A percentile compares a stretch with the other conserved stretches of the same genome.
Evolutionary conservation across 2,888 invertebrate genomes (phyloP).

Genomic region (Sminthurinus aureus): DNA sequence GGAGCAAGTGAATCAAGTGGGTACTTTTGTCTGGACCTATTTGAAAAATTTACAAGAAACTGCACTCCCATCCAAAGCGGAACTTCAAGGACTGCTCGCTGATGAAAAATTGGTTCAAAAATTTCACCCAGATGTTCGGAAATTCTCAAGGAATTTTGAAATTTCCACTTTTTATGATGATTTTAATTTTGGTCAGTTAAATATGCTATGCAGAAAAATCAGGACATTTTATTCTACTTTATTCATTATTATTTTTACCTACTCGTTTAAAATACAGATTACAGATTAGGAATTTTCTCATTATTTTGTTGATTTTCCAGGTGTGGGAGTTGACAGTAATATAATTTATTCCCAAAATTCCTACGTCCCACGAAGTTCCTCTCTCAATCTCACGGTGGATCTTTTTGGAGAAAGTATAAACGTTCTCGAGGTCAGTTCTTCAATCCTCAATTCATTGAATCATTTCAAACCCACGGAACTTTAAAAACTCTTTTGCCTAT

Average conservation of each 20-base stretch:
- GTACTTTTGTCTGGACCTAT: conserved; percentile 95
- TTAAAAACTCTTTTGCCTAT: too few relatives aligned
- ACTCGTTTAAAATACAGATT: too few relatives aligned
- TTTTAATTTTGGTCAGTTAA: conserved; percentile 81
- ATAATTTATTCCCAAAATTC: conserved; percentile 86
- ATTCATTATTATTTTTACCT: too few relatives aligned
- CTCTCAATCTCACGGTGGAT: conserved; percentile 82
- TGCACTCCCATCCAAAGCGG: conserved; percentile 82
- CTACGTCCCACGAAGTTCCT: conserved; percentile 80
- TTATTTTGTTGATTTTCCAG: conserved; percentile 61
- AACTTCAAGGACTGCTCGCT: conserved; percentile 83
- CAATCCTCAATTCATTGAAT: background rate
- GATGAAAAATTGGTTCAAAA: conserved; percentile 80
- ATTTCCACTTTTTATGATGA: conserved; percentile 87
- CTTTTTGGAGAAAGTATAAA: conserved; percentile 92
- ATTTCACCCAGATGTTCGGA: conserved; percentile 84
- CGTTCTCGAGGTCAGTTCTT: conserved; percentile 73
- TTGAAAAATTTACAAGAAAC: conserved; percentile 86
- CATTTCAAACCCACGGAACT: too few relatives aligned
- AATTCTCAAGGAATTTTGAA: conserved; percentile 91
- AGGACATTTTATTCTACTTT: too few relatives aligned
- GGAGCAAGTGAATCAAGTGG: conserved; percentile 87
- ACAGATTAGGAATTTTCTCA: too few relatives aligned
- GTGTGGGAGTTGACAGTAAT: conserved; percentile 81
- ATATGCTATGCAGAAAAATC: too few relatives aligned